These are phyloP conservation scores for Syritta pipiens DNA, from an alignment of 2,888 invertebrate species.

Conservation along the genomic window DNA sequence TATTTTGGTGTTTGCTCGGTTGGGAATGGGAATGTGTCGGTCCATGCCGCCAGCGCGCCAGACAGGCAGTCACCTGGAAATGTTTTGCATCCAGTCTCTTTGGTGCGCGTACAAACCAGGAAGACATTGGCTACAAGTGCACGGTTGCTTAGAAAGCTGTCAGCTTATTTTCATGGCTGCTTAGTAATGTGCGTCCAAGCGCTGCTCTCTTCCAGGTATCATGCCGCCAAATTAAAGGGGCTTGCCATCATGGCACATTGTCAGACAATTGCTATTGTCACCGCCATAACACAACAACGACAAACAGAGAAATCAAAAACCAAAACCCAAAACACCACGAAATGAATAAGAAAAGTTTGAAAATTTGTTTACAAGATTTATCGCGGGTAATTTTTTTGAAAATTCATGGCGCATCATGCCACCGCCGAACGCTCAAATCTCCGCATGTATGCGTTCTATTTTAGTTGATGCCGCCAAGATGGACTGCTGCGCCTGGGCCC, in stretches of 20 bases:
- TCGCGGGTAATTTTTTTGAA: conserved; percentile 41
- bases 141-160: conserved; percentile 57
- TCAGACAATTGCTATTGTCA: conserved; percentile 39
- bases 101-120: conserved; percentile 52
- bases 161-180: conserved; percentile 60
- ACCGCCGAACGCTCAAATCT: conserved; percentile 32
- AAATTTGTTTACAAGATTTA: conserved; percentile 55
- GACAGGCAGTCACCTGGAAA: conserved; percentile 55
- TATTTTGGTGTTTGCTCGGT: conserved; percentile 7
- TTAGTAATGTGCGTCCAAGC: conserved; percentile 51
- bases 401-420: conserved; percentile 57
- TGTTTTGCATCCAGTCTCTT: too few relatives aligned
- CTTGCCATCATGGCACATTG: conserved; percentile 35
- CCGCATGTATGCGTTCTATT: conserved; percentile 53
- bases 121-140: conserved; percentile 57
- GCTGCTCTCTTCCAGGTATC: conserved; percentile 57
- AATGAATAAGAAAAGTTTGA: not conserved
- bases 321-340: not conserved
- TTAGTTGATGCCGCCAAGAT: conserved; percentile 45
- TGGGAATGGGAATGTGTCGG: not conserved
- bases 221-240: conserved; percentile 65
- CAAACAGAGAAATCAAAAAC: not conserved
- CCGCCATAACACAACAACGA: not conserved
- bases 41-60: not conserved
- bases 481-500: too few relatives aligned